phyloP scores from a whole-genome alignment of 2,888 invertebrate species.

The Phalera bucephala region DNA sequence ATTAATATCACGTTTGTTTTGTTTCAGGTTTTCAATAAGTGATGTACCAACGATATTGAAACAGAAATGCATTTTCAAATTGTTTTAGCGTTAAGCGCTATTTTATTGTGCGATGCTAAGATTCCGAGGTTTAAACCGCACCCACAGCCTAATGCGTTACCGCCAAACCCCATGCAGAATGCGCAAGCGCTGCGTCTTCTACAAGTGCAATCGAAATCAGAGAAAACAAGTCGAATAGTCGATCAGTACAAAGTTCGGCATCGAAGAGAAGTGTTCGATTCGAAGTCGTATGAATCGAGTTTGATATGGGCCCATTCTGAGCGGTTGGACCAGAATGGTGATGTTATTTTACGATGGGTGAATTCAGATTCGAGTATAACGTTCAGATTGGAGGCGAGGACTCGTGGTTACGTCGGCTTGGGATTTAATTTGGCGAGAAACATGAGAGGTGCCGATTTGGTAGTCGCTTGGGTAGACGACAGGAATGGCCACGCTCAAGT shows the following conservation, averaged over 20 bases:
- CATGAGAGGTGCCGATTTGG: constrained; percentile 92
- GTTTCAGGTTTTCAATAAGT: constrained; percentile 66
- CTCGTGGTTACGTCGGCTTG: constrained; percentile 93
- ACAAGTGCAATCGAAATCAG: constrained; percentile 60
- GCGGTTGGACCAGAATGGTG: constrained; percentile 80
- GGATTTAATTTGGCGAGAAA: constrained; percentile 92
- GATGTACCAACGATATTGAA: constrained; percentile 49
- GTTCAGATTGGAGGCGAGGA: constrained; percentile 92
- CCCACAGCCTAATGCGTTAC: constrained; percentile 57
- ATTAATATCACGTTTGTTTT: constrained; percentile 35
- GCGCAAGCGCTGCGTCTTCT: constrained; percentile 50
- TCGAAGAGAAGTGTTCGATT: constrained; percentile 69
- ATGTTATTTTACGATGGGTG: constrained; percentile 86
- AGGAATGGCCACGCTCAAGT: constrained; percentile 86
- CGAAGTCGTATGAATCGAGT: constrained; percentile 69
- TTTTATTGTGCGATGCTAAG: constrained; percentile 71
- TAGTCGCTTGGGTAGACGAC: constrained; percentile 95
- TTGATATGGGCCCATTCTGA: constrained; percentile 84
- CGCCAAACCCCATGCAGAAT: constrained; percentile 55
- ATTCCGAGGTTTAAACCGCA: constrained; percentile 58
- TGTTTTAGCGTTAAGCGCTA: constrained; percentile 59
- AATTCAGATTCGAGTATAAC: constrained; percentile 90
- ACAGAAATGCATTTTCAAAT: constrained; percentile 65
- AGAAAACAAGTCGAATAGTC: constrained; percentile 65
- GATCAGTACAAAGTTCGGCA: constrained; percentile 63